A percentile compares a stretch with the other conserved stretches of the same genome.
phyloP scores from a whole-genome alignment of 2,888 invertebrate genomes.

The Poecilus cupreus region DNA sequence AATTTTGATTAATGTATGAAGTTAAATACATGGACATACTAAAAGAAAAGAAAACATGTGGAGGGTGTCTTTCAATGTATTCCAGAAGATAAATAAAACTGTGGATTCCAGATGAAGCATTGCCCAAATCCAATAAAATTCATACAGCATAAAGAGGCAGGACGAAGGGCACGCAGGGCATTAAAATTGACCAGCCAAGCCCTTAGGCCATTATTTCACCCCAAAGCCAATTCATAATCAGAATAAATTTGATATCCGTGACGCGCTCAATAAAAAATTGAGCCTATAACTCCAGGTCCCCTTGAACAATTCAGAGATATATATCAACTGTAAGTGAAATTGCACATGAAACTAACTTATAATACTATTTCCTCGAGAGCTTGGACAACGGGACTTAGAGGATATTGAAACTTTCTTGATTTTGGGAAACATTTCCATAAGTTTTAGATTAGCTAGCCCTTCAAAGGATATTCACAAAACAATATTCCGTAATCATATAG shows the following conservation, averaged over 20 bases:
- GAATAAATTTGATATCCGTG: slow-evolving; percentile 52
- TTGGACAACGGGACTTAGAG: too few relatives aligned
- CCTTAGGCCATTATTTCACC: slow-evolving; percentile 40
- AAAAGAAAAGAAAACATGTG: too few relatives aligned
- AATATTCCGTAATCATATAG: too few relatives aligned
- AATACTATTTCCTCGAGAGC: background rate
- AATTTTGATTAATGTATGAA: too few relatives aligned
- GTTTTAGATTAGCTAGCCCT: too few relatives aligned
- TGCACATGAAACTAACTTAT: background rate
- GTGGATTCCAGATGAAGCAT: background rate
- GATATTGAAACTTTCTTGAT: too few relatives aligned
- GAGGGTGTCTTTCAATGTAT: background rate
- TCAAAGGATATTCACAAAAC: too few relatives aligned
- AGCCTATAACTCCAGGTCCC: slow-evolving; percentile 40
- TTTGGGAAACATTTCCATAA: too few relatives aligned
- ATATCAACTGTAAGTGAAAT: slow-evolving; percentile 24
- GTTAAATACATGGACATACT: too few relatives aligned
- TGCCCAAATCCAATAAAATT: slow-evolving; percentile 27
- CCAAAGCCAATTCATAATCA: slow-evolving; percentile 47
- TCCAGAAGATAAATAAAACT: slow-evolving; percentile 18
- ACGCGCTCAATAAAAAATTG: slow-evolving; percentile 53
- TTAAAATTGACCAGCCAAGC: slow-evolving; percentile 10
- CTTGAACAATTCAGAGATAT: slow-evolving; percentile 17
- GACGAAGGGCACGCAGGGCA: background rate
- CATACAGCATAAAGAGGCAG: slow-evolving; percentile 27